Conservation (phyloP, 2,113 vertebrate species). For the Odontesthes bonariensis region DNA sequence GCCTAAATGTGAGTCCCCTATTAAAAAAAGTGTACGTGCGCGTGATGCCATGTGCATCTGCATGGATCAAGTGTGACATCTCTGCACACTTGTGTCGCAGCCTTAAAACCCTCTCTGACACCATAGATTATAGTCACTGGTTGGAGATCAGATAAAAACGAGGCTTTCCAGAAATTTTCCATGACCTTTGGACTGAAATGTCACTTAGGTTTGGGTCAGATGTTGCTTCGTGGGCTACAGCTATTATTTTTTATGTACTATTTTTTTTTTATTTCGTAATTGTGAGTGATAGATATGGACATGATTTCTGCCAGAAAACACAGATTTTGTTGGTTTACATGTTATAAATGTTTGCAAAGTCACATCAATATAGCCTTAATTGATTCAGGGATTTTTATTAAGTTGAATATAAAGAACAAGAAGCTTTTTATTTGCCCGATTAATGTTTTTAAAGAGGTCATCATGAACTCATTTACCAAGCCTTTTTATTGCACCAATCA, state of each 20-base stretch:
- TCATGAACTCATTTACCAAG: constrained; percentile 2
- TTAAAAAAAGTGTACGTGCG: not conserved
- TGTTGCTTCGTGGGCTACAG: constrained; percentile 26
- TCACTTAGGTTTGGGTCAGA: constrained; percentile 59
- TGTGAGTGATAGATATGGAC: not conserved
- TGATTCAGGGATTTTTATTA: not conserved
- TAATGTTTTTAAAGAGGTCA: constrained; percentile 10
- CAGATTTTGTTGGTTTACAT: not conserved
- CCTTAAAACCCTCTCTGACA: constrained; percentile 60
- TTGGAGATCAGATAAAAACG: constrained; percentile 18
- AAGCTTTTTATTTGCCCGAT: not conserved
- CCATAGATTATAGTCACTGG: constrained; percentile 49
- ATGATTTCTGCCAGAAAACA: not conserved
- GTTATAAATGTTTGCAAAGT: not conserved
- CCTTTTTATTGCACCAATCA: constrained; percentile 1
- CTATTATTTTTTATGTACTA: too few relatives aligned
- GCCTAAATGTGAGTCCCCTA: not conserved
- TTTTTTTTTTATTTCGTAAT: too few relatives aligned
- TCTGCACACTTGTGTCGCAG: constrained; percentile 28
- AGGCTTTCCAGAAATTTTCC: constrained; percentile 29
- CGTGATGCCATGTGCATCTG: constrained; percentile 6
- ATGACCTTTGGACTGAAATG: constrained; percentile 60
- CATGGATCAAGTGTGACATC: constrained; percentile 56
- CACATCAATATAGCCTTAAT: not conserved
- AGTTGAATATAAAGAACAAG: not conserved